Conservation (phyloP, 2,888 invertebrate genomes). For the Lasioglossum calceatum region DNA sequence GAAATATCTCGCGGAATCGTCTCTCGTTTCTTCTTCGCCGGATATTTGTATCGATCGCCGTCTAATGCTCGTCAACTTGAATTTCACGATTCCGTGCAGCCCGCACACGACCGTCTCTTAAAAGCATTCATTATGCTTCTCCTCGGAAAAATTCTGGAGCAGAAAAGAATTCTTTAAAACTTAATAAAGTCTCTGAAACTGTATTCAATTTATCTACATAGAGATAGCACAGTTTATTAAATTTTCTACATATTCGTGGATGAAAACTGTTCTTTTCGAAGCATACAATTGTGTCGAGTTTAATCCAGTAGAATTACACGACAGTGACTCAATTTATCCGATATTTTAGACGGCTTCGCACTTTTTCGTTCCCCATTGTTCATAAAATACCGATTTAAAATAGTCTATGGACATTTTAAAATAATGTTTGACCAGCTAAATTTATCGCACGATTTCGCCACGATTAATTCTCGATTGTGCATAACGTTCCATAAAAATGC, state of each 20-base stretch:
- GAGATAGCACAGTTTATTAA: background rate
- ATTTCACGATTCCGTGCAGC: background rate
- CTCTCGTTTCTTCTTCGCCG: background rate
- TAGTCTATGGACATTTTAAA: background rate
- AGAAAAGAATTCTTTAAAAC: background rate
- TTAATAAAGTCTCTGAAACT: background rate
- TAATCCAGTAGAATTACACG: background rate
- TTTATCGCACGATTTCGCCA: background rate
- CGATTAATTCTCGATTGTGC: background rate
- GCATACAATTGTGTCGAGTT: background rate
- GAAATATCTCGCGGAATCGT: background rate
- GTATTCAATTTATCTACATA: background rate
- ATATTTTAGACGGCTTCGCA: background rate
- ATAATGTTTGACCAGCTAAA: background rate
- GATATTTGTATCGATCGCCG: background rate
- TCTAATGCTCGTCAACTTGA: background rate
- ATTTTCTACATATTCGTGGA: background rate
- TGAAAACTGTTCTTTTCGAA: background rate
- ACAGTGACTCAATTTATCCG: background rate
- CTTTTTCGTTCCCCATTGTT: background rate
- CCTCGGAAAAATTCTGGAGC: background rate
- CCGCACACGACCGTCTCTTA: background rate
- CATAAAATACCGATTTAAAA: background rate
- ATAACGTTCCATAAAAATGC: background rate
- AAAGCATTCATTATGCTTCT: background rate